Base-by-base conservation (phyloP, 2,888 invertebrate species). In the Entomobrya proxima region DNA sequence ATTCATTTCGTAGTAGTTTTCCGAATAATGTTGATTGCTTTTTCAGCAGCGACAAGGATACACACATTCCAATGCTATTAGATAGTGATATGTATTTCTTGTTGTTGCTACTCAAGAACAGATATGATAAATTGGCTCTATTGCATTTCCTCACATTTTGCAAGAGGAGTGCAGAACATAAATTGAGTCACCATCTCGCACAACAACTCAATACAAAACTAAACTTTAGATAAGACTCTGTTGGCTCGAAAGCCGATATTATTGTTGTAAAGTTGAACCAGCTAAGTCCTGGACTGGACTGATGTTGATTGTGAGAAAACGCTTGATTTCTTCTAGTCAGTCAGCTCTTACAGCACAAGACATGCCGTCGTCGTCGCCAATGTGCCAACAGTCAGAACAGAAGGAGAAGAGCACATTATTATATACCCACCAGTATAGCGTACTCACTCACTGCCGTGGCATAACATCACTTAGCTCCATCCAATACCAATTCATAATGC, bases 241-340 rank as follows among this genome's bases (percentile, higher is more conserved):
- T 18, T 52, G 9, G 4, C 52, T 18, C 2, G 55, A 79, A 64
- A 52, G 30, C 30, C 30, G 47, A 80, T 72, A 52, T 7, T 5
- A 77, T 15, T 75, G 40, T 27, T 37, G 75, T 40, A 67, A 50
- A 79, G 64, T 69, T 78, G 78, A 78, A 78, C 64, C 78, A 72
- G 69, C 55, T 55, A 80, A 69, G 80, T 80, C 80, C 80, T 80
- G 80, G 69, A 69, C 72, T 72, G 80, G 80, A 80, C 80, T 80
- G 80, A 72, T 80, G 79, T 24, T 79, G 69, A 79, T 67, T 69
- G 79, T 69, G 80, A 80, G 80, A 72, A 80, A 80, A 80, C 80
- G 80, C 80, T 80, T 55, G 52, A 80, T 67, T 79, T 67, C 67
- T 67, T 61, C 30, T 61, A n/a, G 24, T 58, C 35, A 64, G 64